Evolutionary conservation across 2,888 invertebrate species (phyloP).

Genomic region (Tolmerus cingulatus): DNA sequence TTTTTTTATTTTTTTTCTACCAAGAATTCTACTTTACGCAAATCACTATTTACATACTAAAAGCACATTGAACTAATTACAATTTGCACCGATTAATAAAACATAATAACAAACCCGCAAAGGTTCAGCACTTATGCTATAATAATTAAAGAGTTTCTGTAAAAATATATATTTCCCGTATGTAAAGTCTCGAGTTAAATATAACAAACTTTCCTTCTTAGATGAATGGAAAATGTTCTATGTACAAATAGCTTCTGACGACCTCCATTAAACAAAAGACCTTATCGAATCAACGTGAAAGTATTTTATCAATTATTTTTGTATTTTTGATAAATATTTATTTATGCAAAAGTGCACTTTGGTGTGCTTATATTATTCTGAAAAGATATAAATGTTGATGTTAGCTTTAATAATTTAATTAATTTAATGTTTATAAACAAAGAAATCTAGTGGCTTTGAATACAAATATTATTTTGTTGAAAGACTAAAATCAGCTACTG

Average conservation of each 20-base stretch:
- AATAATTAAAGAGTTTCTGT: background rate
- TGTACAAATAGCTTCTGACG: constrained; percentile 13
- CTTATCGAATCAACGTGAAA: background rate
- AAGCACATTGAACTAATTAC: background rate
- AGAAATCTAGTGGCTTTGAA: background rate
- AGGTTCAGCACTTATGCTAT: background rate
- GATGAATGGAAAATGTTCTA: constrained; percentile 6
- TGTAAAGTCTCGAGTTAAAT: background rate
- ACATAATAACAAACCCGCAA: background rate
- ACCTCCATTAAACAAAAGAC: background rate
- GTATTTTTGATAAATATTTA: constrained; percentile 16
- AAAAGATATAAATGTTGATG: background rate
- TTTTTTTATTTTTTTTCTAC: background rate
- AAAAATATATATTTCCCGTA: background rate
- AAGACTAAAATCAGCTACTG: background rate
- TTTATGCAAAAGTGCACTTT: constrained; percentile 38
- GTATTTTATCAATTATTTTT: background rate
- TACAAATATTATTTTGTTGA: background rate
- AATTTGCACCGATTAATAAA: background rate
- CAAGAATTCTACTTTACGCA: background rate
- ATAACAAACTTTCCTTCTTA: constrained; percentile 9
- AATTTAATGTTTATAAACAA: background rate
- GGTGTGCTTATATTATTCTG: constrained; percentile 38
- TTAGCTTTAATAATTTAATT: background rate
- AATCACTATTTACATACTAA: background rate